Base-by-base conservation (phyloP, 2,888 invertebrate species). In the Endotricha flammealis region DNA sequence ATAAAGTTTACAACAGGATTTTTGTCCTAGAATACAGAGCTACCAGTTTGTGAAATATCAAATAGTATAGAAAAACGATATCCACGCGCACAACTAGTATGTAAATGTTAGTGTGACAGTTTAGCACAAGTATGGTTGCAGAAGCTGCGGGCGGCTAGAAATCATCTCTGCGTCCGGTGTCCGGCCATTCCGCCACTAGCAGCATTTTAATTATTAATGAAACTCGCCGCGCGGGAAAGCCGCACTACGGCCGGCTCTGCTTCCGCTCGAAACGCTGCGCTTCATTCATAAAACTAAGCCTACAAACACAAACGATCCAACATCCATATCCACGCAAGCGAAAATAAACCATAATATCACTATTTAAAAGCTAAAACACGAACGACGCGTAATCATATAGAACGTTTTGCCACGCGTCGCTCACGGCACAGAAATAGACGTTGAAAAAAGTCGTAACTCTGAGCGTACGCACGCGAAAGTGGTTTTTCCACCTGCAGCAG, bases 191-290 rank as follows among this genome's bases (percentile, higher is more conserved):
- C 71, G 72, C 70, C 66, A 72, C 72, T 79, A 70, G 79, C 73
- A 60, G 72, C 62, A 71, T 81, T 86, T 85, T 85, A 85, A 85
- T 85, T 85, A 83, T 86, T 85, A 85, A 86, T 85, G 86, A 83
- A 85, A 83, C 83, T 75, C 72, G 64, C 71, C 73, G 76, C 66
- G 69, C 85, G 85, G 83, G 83, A 78, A 85, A 85, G 86, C 83
- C 83, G 75, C 79, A 76, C 79, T 76, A 78, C 79, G 74, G 66
- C 80, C 78, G 76, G 79, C 73, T 69, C 64, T 49, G 73, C 81
- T 85, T 86, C 85, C 86, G 85, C 79, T 82, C 79, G 73, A 81
- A 75, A 75, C 75, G 81, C 72, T 74, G 82, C 74, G 79, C 76
- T 86, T 83, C 86, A 86, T 86, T 86, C 86, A 86, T 86, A 86